These are phyloP conservation scores for Sebastes jordani DNA, from an alignment of 2,797 vertebrate species.

Conservation along the genomic window DNA sequence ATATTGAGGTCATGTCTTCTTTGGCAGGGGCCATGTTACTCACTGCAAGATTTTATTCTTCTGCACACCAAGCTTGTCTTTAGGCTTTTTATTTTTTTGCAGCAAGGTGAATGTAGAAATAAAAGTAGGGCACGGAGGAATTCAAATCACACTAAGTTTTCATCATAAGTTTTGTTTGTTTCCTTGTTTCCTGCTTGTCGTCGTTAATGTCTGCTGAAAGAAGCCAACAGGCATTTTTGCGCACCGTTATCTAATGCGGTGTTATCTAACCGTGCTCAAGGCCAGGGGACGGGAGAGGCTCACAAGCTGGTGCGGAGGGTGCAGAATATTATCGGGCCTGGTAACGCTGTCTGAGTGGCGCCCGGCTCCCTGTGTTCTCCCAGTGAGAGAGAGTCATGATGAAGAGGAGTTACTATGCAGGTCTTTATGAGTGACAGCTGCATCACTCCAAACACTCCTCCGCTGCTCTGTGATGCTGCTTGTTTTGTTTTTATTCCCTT, in stretches of 20 bases:
- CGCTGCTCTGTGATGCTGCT: neutral
- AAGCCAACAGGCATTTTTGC: slow-evolving; percentile 44
- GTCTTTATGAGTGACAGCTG: slow-evolving; percentile 36
- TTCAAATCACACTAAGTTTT: slow-evolving; percentile 42
- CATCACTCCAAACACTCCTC: slow-evolving; percentile 22
- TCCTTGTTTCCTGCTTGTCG: slow-evolving; percentile 21
- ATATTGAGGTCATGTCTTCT: slow-evolving; percentile 7
- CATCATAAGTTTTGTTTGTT: slow-evolving; percentile 35
- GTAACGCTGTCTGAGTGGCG: slow-evolving; percentile 35
- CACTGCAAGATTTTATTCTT: neutral
- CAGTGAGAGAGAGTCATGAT: slow-evolving; percentile 23
- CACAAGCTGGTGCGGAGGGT: slow-evolving; percentile 46
- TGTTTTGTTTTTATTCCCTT: neutral
- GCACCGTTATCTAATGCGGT: slow-evolving; percentile 55
- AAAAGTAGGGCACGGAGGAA: slow-evolving; percentile 1
- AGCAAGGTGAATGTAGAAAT: slow-evolving; percentile 15
- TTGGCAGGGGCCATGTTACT: neutral
- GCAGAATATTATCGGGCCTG: slow-evolving; percentile 52
- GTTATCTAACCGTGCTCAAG: slow-evolving; percentile 67
- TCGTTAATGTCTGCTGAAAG: slow-evolving; percentile 55
- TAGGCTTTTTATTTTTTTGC: neutral
- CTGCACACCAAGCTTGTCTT: slow-evolving; percentile 7
- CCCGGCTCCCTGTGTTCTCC: slow-evolving; percentile 17
- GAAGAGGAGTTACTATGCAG: slow-evolving; percentile 28
- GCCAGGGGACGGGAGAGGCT: slow-evolving; percentile 35